Percentiles rank a stretch among this genome's conserved stretches.
Conservation (phyloP, 2,797 vertebrate species). For the Anableps anableps region DNA sequence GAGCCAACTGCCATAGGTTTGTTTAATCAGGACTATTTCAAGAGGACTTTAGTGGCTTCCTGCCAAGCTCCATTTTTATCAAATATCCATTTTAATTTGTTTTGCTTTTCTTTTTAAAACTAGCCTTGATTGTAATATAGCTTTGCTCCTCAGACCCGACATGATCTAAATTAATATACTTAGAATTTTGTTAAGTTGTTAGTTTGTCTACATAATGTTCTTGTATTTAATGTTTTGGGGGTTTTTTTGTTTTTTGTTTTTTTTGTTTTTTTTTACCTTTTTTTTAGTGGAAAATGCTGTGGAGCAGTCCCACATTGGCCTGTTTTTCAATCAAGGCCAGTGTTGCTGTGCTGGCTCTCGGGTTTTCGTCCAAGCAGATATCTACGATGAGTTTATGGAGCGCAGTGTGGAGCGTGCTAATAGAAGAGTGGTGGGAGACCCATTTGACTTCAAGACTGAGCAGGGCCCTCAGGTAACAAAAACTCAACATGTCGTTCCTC, state of each 20-base stretch:
- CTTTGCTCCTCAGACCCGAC: not conserved
- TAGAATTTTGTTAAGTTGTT: not conserved
- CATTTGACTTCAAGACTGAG: constrained; percentile 90
- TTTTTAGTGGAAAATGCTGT: constrained; percentile 91
- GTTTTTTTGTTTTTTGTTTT: not conserved
- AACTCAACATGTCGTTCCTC: not conserved
- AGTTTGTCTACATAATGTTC: not conserved
- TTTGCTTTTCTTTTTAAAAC: not conserved
- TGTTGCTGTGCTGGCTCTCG: constrained; percentile 94
- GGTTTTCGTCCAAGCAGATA: constrained; percentile 90
- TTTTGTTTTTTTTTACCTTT: constrained; percentile 5
- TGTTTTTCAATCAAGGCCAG: constrained; percentile 99
- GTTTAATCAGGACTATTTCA: not conserved
- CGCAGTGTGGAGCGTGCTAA: constrained; percentile 88
- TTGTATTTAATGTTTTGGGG: not conserved
- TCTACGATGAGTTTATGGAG: constrained; percentile 92
- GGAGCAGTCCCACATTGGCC: constrained; percentile 92
- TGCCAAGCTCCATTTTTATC: not conserved
- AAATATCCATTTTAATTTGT: too few species aligned
- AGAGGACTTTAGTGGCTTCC: not conserved
- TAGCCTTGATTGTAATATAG: not conserved
- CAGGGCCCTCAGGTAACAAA: constrained; percentile 92
- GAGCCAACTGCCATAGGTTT: too few species aligned
- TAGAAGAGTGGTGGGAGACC: constrained; percentile 90
- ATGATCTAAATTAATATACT: not conserved